A percentile compares a stretch with the other conserved stretches of the same genome.
Evolutionary conservation across 2,113 vertebrate species (phyloP).

Genomic region (Panthera uncia): DNA sequence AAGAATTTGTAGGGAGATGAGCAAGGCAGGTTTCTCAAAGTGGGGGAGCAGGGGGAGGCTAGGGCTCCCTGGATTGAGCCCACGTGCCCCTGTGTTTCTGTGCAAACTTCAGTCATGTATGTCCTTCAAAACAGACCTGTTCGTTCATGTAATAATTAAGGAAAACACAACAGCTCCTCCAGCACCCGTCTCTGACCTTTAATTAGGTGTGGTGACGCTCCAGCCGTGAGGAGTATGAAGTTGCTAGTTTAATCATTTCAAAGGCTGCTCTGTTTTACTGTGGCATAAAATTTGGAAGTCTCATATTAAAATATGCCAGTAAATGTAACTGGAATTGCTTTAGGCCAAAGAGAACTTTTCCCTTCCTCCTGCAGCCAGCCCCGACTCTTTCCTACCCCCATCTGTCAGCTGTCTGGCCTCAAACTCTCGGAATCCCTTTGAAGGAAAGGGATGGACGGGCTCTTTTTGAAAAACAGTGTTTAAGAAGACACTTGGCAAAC

Average conservation of each 20-base stretch:
- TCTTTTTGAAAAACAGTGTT: background rate
- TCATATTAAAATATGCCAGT: slow-evolving; percentile 67
- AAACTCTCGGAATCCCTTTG: background rate
- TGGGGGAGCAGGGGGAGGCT: background rate
- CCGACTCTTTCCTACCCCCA: background rate
- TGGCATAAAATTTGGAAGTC: slow-evolving; percentile 70
- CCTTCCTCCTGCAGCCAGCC: background rate
- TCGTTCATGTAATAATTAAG: slow-evolving; percentile 49
- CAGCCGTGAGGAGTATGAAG: background rate
- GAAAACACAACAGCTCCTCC: background rate
- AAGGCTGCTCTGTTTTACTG: slow-evolving; percentile 70
- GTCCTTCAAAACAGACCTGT: slow-evolving; percentile 47
- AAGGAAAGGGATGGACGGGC: background rate
- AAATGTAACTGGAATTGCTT: slow-evolving; percentile 66
- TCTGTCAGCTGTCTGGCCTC: background rate
- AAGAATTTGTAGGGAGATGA: background rate
- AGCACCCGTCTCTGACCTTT: slow-evolving; percentile 43
- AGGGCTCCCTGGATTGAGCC: background rate
- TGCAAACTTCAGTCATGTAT: background rate
- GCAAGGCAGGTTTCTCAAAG: background rate
- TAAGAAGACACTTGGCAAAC: background rate
- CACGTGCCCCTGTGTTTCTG: background rate
- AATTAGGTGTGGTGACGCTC: slow-evolving; percentile 68
- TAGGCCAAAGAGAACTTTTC: slow-evolving; percentile 67
- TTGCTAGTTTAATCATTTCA: slow-evolving; percentile 69